Conservation (phyloP, 2,797 vertebrate species). For the Micrastur ruficollis region DNA sequence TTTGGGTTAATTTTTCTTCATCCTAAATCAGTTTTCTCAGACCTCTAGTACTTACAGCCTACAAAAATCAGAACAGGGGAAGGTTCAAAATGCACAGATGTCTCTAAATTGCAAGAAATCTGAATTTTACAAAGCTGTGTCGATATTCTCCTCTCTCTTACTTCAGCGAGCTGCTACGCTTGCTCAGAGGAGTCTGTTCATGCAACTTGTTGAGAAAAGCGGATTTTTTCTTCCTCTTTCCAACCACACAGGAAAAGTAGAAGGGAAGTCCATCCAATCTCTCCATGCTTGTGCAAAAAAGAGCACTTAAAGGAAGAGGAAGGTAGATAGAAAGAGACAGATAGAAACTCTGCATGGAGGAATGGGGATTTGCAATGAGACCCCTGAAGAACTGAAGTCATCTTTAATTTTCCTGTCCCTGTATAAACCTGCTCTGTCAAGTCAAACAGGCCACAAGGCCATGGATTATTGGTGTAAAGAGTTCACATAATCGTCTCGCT, state of each 20-base stretch:
- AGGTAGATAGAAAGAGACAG: background rate
- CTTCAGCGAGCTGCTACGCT: background rate
- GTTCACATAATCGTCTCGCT: background rate
- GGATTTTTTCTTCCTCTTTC: background rate
- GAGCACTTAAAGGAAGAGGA: background rate
- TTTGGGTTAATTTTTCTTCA: background rate
- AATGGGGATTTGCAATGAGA: background rate
- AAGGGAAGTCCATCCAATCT: background rate
- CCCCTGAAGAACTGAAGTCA: background rate
- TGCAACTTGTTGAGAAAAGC: background rate
- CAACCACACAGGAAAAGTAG: background rate
- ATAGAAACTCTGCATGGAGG: background rate
- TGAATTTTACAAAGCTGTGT: background rate
- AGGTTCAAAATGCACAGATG: background rate
- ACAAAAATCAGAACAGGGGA: background rate
- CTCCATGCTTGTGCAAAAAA: background rate
- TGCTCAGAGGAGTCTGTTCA: background rate
- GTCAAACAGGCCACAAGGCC: background rate
- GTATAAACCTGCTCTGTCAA: background rate
- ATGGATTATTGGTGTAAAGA: background rate
- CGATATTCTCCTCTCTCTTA: background rate
- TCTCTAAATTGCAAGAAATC: background rate
- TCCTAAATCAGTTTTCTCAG: background rate
- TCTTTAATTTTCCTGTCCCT: constrained; percentile 11
- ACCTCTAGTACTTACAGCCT: background rate